These are phyloP conservation scores for Rhadinocentrus ornatus DNA, from an alignment of 2,797 vertebrate species.

Conservation along the genomic window DNA sequence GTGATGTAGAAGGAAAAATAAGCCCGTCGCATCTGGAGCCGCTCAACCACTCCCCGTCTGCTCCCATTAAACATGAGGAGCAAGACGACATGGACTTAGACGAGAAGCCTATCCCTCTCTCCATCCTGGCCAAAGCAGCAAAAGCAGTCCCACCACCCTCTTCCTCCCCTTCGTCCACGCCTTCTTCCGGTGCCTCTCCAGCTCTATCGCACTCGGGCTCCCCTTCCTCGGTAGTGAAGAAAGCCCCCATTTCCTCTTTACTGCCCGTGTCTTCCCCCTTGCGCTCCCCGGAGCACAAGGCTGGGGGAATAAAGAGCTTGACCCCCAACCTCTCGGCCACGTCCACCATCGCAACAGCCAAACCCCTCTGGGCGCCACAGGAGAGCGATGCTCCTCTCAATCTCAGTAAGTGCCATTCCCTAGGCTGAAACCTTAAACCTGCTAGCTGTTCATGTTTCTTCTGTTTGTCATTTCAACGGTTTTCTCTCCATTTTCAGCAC, in stretches of 20 bases:
- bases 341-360: constrained; percentile 75
- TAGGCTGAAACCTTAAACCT: not conserved
- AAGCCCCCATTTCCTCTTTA: constrained; percentile 86
- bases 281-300: constrained; percentile 88
- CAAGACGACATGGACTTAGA: constrained; percentile 78
- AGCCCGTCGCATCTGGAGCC: constrained; percentile 50
- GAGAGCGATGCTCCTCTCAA: constrained; percentile 95
- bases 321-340: constrained; percentile 80
- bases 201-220: constrained; percentile 80
- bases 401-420: constrained; percentile 86
- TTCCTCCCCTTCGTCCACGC: constrained; percentile 63
- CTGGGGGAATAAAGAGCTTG: constrained; percentile 75
- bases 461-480: not conserved
- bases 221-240: constrained; percentile 87
- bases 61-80: constrained; percentile 60
- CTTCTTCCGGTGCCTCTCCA: constrained; percentile 75
- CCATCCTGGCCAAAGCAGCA: constrained; percentile 67
- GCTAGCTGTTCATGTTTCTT: not conserved
- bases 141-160: constrained; percentile 65
- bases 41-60: constrained; percentile 46
- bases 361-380: constrained; percentile 90
- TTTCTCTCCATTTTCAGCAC: constrained; percentile 72
- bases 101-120: constrained; percentile 73
- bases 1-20: constrained; percentile 66
- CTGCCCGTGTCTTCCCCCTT: constrained; percentile 87